Conservation (phyloP, 1,140 invertebrate genomes). For the Platyscapa corneri region DNA sequence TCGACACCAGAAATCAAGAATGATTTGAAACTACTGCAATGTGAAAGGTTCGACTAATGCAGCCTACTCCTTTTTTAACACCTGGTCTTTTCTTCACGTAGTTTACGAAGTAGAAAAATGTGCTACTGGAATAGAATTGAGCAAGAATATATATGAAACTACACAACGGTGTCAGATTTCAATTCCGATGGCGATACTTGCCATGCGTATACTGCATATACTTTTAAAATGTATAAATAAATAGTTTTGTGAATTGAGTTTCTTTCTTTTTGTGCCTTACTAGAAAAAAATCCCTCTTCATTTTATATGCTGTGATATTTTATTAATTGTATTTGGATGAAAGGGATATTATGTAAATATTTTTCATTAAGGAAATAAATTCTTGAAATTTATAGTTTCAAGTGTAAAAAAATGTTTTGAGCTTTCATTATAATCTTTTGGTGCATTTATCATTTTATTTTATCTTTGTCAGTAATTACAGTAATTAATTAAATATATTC, state of each 20-base stretch:
- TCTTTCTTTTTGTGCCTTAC: too few species aligned
- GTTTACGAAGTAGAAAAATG: background rate
- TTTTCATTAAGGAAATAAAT: background rate
- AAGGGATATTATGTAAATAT: background rate
- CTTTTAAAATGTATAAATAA: background rate
- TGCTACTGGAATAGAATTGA: conserved; percentile 10
- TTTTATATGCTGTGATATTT: background rate
- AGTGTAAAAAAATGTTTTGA: too few species aligned
- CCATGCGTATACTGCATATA: background rate
- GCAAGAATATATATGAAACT: background rate
- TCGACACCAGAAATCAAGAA: background rate
- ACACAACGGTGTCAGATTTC: background rate
- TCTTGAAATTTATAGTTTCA: background rate
- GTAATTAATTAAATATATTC: too few species aligned
- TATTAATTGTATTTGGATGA: background rate
- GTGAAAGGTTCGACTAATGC: background rate
- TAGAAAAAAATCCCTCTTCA: background rate
- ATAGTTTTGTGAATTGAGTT: background rate
- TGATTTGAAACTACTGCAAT: background rate
- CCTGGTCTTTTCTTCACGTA: background rate
- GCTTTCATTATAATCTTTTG: too few species aligned
- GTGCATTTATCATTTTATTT: too few species aligned
- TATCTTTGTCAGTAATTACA: too few species aligned
- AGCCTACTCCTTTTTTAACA: too few species aligned
- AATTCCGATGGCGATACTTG: conserved; percentile 5